phyloP scores from a whole-genome alignment of 2,797 vertebrate species.

The Meriones psammophilus region DNA sequence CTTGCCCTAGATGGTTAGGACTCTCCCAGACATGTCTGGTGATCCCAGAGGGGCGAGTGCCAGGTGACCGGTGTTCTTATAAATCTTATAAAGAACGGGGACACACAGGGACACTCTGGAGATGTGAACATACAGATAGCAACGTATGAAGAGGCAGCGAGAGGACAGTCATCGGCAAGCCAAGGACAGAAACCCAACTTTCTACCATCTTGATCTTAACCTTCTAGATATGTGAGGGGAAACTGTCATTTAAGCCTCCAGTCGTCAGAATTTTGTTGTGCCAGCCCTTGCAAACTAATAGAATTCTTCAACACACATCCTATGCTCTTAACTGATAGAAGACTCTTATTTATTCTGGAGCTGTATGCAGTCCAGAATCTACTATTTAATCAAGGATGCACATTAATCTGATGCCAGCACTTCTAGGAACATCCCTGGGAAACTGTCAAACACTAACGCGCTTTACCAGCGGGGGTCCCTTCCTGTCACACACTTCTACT shows the following conservation, averaged over 20 bases:
- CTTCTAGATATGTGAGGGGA: not conserved
- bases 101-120: too few species aligned
- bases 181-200: not conserved
- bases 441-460: not conserved
- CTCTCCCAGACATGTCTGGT: constrained; percentile 34
- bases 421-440: constrained; percentile 11
- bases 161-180: not conserved
- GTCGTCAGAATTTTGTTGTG: not conserved
- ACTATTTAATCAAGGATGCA: constrained; percentile 33
- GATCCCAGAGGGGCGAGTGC: constrained; percentile 7
- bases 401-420: not conserved
- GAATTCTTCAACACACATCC: not conserved
- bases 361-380: not conserved
- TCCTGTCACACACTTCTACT: not conserved
- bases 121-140: rapidly evolving
- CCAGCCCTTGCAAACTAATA: not conserved
- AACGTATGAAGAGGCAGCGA: not conserved
- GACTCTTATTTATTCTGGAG: not conserved
- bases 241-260: not conserved
- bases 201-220: not conserved
- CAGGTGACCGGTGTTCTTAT: not conserved
- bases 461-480: not conserved
- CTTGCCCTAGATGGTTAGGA: constrained; percentile 20
- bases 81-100: not conserved
- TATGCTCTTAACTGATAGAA: not conserved